phyloP scores from a whole-genome alignment of 2,888 invertebrate genomes.

The Cosmia trapezina region DNA sequence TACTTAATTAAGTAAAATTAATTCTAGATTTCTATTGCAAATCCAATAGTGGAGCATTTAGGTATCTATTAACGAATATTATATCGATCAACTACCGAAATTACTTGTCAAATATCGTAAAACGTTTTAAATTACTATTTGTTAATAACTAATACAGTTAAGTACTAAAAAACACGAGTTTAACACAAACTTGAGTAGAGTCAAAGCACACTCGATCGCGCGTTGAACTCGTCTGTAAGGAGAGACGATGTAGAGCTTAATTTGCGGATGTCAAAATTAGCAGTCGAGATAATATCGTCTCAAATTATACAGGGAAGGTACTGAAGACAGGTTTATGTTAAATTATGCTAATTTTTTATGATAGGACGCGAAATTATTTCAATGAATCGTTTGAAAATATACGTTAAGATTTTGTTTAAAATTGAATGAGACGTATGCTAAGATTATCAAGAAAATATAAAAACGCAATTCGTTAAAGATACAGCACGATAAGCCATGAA shows the following conservation, averaged over 20 bases:
- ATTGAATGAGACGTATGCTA: slow-evolving; percentile 2
- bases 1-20: neutral
- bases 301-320: slow-evolving; percentile 31
- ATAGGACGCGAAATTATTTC: slow-evolving; percentile 7
- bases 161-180: slow-evolving; percentile 6
- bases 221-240: slow-evolving; percentile 79
- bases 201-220: slow-evolving; percentile 64
- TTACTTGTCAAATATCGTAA: neutral
- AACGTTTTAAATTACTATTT: neutral
- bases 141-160: neutral
- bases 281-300: slow-evolving; percentile 23
- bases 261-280: slow-evolving; percentile 26
- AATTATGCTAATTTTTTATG: slow-evolving; percentile 45
- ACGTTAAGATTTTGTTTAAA: slow-evolving; percentile 7
- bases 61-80: neutral
- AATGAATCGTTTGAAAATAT: slow-evolving; percentile 3
- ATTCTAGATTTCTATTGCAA: neutral
- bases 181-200: slow-evolving; percentile 13
- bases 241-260: slow-evolving; percentile 16
- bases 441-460: neutral
- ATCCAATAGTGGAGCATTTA: neutral
- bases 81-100: neutral
- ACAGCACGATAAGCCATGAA: neutral
- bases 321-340: slow-evolving; percentile 28
- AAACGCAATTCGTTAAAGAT: slow-evolving; percentile 11